phyloP scores from a whole-genome alignment of 2,113 vertebrate genomes.

The human region DNA sequence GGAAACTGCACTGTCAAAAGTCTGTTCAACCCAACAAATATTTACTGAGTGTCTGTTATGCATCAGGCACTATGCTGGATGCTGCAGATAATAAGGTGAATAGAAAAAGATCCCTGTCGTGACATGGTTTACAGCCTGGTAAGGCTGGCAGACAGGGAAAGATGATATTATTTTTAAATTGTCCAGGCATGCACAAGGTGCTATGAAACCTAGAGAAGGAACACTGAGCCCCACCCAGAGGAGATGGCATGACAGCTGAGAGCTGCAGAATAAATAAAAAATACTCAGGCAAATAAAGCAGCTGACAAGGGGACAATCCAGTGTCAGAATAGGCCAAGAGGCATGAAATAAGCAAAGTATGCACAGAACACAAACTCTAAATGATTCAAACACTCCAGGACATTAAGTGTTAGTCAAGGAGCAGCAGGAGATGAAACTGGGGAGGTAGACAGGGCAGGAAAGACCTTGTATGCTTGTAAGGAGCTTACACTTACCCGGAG shows the following conservation, averaged over 20 bases:
- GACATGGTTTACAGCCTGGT: background rate
- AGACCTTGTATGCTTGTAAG: background rate
- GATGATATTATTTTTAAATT: background rate
- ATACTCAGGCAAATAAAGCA: background rate
- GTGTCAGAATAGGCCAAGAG: background rate
- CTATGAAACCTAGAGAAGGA: background rate
- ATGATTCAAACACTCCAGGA: background rate
- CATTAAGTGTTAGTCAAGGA: background rate
- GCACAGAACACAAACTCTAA: background rate
- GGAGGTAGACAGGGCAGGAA: background rate
- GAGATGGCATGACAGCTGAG: background rate
- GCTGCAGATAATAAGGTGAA: background rate
- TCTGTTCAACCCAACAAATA: background rate
- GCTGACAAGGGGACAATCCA: background rate
- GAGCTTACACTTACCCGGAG: constrained; percentile 15
- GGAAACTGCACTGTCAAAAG: background rate
- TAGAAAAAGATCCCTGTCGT: background rate
- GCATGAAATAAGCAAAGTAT: background rate
- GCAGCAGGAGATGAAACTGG: background rate
- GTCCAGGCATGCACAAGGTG: background rate
- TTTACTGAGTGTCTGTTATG: constrained; percentile 15
- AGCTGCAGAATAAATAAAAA: background rate
- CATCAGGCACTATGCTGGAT: background rate
- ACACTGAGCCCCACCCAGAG: background rate
- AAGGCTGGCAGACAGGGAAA: background rate